These are phyloP conservation scores for Pitta sordida DNA, from an alignment of 2,113 vertebrate genomes.

Conservation along the genomic window DNA sequence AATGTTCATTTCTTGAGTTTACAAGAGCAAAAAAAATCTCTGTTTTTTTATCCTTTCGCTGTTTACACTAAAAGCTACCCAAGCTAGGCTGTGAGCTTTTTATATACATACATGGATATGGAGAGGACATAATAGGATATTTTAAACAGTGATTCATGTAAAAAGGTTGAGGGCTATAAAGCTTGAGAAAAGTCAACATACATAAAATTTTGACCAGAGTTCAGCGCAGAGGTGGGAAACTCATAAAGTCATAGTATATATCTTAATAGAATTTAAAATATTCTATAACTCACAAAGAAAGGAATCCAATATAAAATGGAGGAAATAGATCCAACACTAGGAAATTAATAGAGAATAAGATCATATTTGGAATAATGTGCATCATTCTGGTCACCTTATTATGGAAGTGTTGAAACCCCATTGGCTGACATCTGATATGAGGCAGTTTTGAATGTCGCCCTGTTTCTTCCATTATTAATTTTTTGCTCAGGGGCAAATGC, in stretches of 20 bases:
- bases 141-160: not conserved
- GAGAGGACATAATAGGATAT: not conserved
- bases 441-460: constrained; percentile 58
- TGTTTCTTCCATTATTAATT: constrained; percentile 80
- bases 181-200: not conserved
- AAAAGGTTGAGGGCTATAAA: not conserved
- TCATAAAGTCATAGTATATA: not conserved
- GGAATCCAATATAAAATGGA: constrained; percentile 26
- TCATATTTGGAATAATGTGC: constrained; percentile 60
- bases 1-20: not conserved
- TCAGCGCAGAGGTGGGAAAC: not conserved
- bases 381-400: constrained; percentile 64
- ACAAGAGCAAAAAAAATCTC: not conserved
- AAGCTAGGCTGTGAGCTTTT: not conserved
- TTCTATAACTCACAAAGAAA: not conserved
- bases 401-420: constrained; percentile 51
- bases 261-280: constrained; percentile 39
- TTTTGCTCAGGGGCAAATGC: constrained; percentile 75
- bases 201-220: constrained; percentile 1
- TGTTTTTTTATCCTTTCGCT: not conserved
- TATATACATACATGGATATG: not conserved
- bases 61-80: not conserved
- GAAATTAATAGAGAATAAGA: constrained; percentile 42
- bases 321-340: constrained; percentile 36
- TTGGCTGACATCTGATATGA: constrained; percentile 60